Base-by-base conservation (phyloP, 2,888 invertebrate genomes). In the Oscheius sp. region DNA sequence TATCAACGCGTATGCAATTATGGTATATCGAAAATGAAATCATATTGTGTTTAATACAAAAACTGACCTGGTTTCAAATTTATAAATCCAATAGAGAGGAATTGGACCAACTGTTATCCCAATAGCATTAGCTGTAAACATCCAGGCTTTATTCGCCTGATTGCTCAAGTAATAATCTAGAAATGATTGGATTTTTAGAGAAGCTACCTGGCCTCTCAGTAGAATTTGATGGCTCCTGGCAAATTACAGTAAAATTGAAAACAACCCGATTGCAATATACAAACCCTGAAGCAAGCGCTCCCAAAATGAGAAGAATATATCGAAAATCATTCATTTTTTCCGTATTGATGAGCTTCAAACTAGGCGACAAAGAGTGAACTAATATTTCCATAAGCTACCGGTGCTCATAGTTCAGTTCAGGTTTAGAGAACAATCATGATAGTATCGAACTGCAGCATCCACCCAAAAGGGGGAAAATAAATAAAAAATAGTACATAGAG, bases 221-320 rank as follows among this genome's bases (percentile, higher is more conserved):
- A 28, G 62, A 59, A 62, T 75, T 73, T 6, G 44, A 67, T 33
- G 68, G 66, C 51, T 73, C 72, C 61, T 76, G 76, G 47, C 76
- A 76, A 66, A 76, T 74, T 17, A 76, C 68, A 30, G 74, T 76
- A 61, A 76, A 76, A 22, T 73, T 73, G 26, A 76, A 76, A 22
- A 68, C 70, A 14, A 76, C 68, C 28, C 76, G 71, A 33, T 76
- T 76, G 64, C 74, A 70, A 68, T 76, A 76, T 54, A 74, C 67
- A 30, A 73, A 57, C 3, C 57, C 57, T 17, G 22, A 36, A 24
- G 41, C 24, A 14, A 57, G 24, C 2, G 57, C 57, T 20, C 36
- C 38, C 41, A 57, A 14, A 17, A 26, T 26, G 12, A 57, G 41
- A n/a, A 57, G 36, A n/a, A 57, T 17, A 33, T 57, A 57, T 20